phyloP scores from a whole-genome alignment of 2,888 invertebrate genomes.

The Drosophila imparisetae region DNA sequence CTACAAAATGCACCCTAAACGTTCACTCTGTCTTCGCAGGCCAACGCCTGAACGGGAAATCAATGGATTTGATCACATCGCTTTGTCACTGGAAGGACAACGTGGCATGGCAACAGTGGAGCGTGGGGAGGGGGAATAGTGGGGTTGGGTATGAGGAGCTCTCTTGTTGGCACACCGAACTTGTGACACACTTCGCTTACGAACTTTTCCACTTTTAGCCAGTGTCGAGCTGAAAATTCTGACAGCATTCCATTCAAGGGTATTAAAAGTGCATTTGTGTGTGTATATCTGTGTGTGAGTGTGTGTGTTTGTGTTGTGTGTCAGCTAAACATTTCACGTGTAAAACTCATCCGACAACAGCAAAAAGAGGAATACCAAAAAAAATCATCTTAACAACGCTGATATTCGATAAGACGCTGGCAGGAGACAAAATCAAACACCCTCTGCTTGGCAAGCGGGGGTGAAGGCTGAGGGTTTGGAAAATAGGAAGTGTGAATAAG shows the following conservation, averaged over 20 bases:
- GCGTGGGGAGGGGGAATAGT: too few species aligned
- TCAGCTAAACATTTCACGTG: slow-evolving; percentile 56
- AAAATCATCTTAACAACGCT: slow-evolving; percentile 68
- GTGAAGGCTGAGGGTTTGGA: not conserved
- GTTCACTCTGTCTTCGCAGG: not conserved
- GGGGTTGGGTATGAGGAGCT: not conserved
- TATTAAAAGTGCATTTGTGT: slow-evolving; percentile 32
- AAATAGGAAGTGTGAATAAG: not conserved
- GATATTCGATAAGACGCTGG: slow-evolving; percentile 70
- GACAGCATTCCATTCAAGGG: slow-evolving; percentile 14
- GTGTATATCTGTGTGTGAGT: not conserved
- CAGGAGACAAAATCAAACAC: slow-evolving; percentile 8
- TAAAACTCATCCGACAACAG: slow-evolving; percentile 51
- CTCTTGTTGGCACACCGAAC: not conserved
- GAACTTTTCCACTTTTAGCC: slow-evolving; percentile 4
- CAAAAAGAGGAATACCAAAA: slow-evolving; percentile 48
- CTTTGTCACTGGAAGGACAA: slow-evolving; percentile 10
- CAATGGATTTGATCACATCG: slow-evolving; percentile 18
- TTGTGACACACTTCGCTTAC: slow-evolving; percentile 1
- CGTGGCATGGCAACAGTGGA: not conserved
- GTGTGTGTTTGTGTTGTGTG: slow-evolving; percentile 17
- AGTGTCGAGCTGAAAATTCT: not conserved
- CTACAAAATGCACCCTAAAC: slow-evolving; percentile 11
- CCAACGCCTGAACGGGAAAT: not conserved
- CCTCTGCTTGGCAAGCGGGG: not conserved